phyloP scores from a whole-genome alignment of 2,888 invertebrate species.

The Flabesymbios commensalis region DNA sequence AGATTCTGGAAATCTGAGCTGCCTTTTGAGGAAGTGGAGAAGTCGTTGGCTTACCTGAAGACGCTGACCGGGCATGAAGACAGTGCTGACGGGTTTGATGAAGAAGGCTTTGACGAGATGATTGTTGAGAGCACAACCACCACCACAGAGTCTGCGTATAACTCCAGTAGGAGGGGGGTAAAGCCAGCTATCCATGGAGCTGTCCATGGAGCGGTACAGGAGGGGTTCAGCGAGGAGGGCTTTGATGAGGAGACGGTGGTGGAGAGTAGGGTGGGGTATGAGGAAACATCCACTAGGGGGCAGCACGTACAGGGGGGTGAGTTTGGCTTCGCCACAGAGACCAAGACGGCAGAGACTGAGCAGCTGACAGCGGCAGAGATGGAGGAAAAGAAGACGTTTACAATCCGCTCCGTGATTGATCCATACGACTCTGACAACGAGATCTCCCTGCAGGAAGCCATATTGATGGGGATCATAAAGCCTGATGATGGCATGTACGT shows the following conservation, averaged over 20 bases:
- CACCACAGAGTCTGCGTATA: no score
- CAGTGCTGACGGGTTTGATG: background rate
- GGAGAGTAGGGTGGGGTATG: background rate
- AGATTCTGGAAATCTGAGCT: conserved; percentile 22
- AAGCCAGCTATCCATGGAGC: no score
- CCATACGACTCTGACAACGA: conserved; percentile 59
- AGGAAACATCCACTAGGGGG: background rate
- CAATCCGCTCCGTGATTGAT: conserved; percentile 68
- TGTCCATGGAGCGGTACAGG: no score
- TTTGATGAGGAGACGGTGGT: conserved; percentile 6
- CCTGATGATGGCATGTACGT: conserved; percentile 27
- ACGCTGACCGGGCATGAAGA: conserved; percentile 1
- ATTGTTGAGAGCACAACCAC: no score
- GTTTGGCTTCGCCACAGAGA: conserved; percentile 29
- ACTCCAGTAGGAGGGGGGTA: no score
- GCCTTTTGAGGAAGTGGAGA: conserved; percentile 10
- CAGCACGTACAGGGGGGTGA: conserved; percentile 8
- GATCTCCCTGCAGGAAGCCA: conserved; percentile 34
- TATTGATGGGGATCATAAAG: conserved; percentile 29
- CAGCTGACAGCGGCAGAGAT: conserved; percentile 48
- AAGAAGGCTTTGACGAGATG: no score
- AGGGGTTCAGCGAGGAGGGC: conserved; percentile 8
- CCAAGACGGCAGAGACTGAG: conserved; percentile 42
- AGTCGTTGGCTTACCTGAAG: conserved; percentile 1
- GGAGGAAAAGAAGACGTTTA: conserved; percentile 50